Percentiles rank a stretch among this genome's conserved stretches.
phyloP scores from a whole-genome alignment of 1,140 invertebrate species.

The Drosophila subpulchrella region DNA sequence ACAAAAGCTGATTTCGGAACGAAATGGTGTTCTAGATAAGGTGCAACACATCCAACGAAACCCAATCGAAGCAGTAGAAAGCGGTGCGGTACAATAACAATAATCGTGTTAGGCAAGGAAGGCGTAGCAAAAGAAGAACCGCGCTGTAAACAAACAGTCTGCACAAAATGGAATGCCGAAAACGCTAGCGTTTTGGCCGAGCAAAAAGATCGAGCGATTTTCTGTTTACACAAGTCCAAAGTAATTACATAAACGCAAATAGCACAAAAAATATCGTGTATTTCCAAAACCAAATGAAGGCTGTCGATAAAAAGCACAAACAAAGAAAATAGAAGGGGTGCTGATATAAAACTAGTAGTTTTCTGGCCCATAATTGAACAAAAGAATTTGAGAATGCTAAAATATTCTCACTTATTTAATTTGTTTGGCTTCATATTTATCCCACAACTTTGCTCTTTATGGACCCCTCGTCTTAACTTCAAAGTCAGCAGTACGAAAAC shows the following conservation, averaged over 20 bases:
- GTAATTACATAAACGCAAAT: constrained; percentile 23
- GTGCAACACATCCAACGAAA: constrained; percentile 11
- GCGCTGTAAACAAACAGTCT: constrained; percentile 30
- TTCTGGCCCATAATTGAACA: background rate
- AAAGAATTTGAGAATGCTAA: background rate
- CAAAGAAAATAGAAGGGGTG: background rate
- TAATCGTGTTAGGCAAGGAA: constrained; percentile 35
- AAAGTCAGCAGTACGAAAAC: constrained; percentile 12
- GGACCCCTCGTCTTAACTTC: background rate
- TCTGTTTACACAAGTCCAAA: constrained; percentile 35
- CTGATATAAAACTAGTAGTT: constrained; percentile 6
- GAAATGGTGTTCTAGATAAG: constrained; percentile 29
- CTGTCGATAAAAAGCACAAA: constrained; percentile 17
- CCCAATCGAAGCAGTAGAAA: constrained; percentile 23
- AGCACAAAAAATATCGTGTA: background rate
- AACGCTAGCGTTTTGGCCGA: constrained; percentile 15
- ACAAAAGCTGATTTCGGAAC: constrained; percentile 17
- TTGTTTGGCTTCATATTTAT: too few species aligned
- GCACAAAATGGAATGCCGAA: constrained; percentile 32
- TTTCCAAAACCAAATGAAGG: constrained; percentile 38
- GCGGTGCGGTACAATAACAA: constrained; percentile 18
- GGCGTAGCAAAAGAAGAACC: constrained; percentile 30
- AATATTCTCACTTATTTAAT: background rate
- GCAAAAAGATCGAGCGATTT: constrained; percentile 7
- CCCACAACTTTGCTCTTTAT: background rate